Percentiles rank a stretch among this genome's conserved stretches.
Conservation (phyloP, 2,888 invertebrate genomes). For the Pollenia angustigena region DNA sequence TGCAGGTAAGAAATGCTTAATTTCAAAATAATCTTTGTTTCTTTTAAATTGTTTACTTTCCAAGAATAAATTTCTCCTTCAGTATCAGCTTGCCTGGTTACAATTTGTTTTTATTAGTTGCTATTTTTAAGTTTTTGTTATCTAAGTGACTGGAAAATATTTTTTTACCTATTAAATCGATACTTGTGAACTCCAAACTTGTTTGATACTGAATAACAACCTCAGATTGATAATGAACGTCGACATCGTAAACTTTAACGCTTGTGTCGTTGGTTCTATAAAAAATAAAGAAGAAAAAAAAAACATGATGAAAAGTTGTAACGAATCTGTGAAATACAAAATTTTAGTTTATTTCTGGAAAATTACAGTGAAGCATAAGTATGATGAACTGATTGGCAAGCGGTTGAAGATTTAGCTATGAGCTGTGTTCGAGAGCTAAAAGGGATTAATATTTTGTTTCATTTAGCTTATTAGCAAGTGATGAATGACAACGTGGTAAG, state of each 20-base stretch:
- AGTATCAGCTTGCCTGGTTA: neutral
- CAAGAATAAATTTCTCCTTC: no score
- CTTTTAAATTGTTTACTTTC: no score
- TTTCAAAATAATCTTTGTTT: no score
- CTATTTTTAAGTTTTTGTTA: neutral
- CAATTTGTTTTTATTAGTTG: neutral
- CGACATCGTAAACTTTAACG: constrained; percentile 79
- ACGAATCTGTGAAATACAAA: neutral
- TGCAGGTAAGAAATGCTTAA: no score
- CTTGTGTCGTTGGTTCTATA: constrained; percentile 70
- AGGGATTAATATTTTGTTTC: no score
- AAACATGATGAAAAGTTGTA: neutral
- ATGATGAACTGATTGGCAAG: neutral
- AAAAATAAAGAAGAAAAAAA: neutral
- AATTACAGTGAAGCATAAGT: neutral
- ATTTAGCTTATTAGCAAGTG: no score
- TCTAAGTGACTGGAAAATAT: neutral
- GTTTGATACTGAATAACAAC: constrained; percentile 83
- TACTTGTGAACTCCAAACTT: constrained; percentile 83
- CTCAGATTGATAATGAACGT: constrained; percentile 84
- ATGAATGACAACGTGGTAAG: no score
- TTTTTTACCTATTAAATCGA: constrained; percentile 83
- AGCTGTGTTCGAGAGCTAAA: no score
- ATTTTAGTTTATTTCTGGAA: constrained; percentile 2
- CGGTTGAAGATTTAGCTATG: no score